A percentile compares a stretch with the other conserved stretches of the same genome.
These are phyloP conservation scores for Setophaga coronata DNA, from an alignment of 2,113 vertebrate species.

Conservation along the genomic window DNA sequence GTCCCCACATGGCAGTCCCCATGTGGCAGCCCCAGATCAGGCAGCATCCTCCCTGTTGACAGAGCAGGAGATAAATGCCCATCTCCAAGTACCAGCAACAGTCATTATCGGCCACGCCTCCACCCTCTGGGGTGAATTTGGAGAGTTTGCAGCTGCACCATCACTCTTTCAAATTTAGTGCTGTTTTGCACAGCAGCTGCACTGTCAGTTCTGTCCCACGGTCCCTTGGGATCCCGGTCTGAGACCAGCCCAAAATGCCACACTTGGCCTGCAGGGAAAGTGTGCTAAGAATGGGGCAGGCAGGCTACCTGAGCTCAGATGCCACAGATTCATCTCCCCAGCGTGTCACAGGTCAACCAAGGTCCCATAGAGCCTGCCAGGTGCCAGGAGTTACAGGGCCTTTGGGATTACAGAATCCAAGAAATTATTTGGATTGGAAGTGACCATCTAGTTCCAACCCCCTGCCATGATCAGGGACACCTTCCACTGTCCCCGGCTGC, in stretches of 20 bases:
- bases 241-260: neutral
- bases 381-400: neutral
- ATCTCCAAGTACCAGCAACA: neutral
- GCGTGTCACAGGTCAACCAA: rapidly evolving
- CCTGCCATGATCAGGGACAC: neutral
- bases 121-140: neutral
- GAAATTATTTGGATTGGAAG: neutral
- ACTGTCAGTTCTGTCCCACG: neutral
- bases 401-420: neutral
- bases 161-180: neutral
- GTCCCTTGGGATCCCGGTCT: neutral
- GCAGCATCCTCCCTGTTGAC: rapidly evolving
- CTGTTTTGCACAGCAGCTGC: neutral
- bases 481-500: rapidly evolving
- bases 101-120: rapidly evolving
- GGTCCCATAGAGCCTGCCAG: neutral
- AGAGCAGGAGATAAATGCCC: neutral
- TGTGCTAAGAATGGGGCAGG: neutral
- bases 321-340: neutral
- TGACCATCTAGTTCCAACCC: neutral
- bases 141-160: neutral
- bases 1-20: neutral
- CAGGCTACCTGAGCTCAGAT: neutral
- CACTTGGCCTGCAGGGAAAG: neutral
- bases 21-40: neutral